Base-by-base conservation (phyloP, 2,113 vertebrate species). In the Laticauda colubrina region DNA sequence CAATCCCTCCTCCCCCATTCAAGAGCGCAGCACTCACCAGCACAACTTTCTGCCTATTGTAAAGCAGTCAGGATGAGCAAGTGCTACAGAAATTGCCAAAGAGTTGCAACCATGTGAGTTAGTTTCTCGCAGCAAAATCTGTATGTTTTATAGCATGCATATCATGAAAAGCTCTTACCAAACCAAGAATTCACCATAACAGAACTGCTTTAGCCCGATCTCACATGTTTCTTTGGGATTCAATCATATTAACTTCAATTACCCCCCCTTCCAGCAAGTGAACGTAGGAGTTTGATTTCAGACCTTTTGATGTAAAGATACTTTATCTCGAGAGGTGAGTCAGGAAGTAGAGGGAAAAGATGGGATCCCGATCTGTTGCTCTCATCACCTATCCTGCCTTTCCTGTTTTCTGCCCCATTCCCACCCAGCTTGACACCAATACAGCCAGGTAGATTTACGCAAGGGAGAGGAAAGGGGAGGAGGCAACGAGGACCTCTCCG, bases 1-100 rank as follows among this genome's bases (percentile, higher is more conserved):
- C 24, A 87, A 91, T 91, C 85, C 91, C 94, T 87, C 94, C 93
- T 90, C 94, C 93, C 96, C 97, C 97, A 95, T 15, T 91, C 88
- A 93, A 90, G 61, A 89, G 48, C 92, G 95, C 95, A 93, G 92
- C 94, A 95, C 93, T 75, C 94, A 93, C 55, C 94, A 95, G 95
- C 96, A 95, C 94, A 97, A 96, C 96, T 95, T 94, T 94, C 29
- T 88, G 87, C 75, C 89, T 95, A 21, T 95, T 91, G 91, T 93
- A 91, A 94, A 90, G 88, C 92, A 93, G 88, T 15, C 39, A 23
- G 48, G 7, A 69, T 43, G 81, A 88, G 92, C 93, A 43, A 21
- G 34, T 89, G 75, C 91, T 57, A 29, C 0, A 20, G 86, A 94
- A 89, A 69, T 94, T 95, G 91, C 85, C 29, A 20, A 53, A 64